Percentiles rank a stretch among this genome's conserved stretches.
Evolutionary conservation across 2,113 vertebrate species (phyloP).

Genomic region (Cyanoderma ruficeps): DNA sequence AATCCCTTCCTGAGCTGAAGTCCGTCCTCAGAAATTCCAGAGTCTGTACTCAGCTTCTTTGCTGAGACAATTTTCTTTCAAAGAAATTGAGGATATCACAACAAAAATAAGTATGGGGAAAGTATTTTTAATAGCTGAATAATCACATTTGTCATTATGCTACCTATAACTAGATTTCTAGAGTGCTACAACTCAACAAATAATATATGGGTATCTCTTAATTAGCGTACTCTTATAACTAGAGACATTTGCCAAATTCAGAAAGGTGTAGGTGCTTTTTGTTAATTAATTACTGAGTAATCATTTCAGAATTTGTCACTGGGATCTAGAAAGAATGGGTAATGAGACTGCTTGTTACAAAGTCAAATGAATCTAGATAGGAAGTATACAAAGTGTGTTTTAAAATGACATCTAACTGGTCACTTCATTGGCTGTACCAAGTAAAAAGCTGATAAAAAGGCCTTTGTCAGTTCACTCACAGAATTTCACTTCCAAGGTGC

Average conservation of each 20-base stretch:
- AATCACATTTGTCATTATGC: neutral
- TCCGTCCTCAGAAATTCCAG: neutral
- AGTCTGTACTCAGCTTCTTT: neutral
- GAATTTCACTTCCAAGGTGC: neutral
- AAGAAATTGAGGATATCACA: neutral
- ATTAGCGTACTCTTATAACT: neutral
- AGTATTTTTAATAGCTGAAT: neutral
- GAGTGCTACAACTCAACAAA: neutral
- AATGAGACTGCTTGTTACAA: neutral
- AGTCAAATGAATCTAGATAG: neutral
- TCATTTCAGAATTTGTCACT: slow-evolving; percentile 20
- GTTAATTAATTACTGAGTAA: slow-evolving; percentile 23
- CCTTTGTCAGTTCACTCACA: neutral
- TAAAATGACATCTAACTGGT: neutral
- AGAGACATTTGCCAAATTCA: slow-evolving; percentile 13
- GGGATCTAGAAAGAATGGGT: neutral
- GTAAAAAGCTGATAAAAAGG: neutral
- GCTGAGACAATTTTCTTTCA: neutral
- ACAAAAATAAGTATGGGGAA: neutral
- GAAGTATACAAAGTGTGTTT: neutral
- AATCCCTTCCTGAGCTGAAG: neutral
- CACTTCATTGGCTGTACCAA: neutral
- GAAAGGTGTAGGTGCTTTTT: neutral
- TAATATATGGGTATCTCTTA: neutral
- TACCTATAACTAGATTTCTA: neutral